Base-by-base conservation (phyloP, 2,888 invertebrate genomes). In the Acrocyrtus sp. region DNA sequence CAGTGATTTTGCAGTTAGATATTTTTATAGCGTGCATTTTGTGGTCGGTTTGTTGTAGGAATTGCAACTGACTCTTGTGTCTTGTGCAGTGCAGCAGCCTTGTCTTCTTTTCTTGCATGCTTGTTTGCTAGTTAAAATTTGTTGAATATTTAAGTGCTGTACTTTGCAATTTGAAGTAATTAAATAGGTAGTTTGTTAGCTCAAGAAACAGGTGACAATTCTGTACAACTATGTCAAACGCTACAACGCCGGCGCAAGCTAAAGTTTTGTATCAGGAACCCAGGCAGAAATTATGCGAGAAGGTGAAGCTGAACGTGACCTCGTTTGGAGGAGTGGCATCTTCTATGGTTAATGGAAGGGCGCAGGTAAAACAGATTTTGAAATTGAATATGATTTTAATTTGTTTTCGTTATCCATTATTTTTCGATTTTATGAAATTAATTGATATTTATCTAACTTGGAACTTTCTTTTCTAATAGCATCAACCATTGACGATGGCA, bases 241-340 rank as follows among this genome's bases (percentile, higher is more conserved):
- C 74, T 2, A 68, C 75, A 10, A 76, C 74, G 1, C 75, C 75
- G 0, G 65, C 68, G 0, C 73, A 79, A 60, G 80, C 80, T 3
- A 76, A 77, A 47, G 45, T 51, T 17, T 60, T 80, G n/a, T 80
- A 79, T 48, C 73, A 75, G 56, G 80, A 80, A 43, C 78, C 79
- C 5, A 79, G 72, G 47, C 63, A 68, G 34, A 80, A 80, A 45
- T 45, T 80, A 15, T 75, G 77, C 45, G 80, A 80, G 43, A 77
- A 78, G 39, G 74, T 80, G 19, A 58, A 72, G 17, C 45, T 74
- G 8, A 78, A 79, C 62, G 73, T 80, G 1, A 67, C 74, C 17
- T 70, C 75, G 10, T 78, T 80, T 75, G 79, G 78, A 21, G 65
- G 54, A 10, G 68, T 80, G 22, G 79, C 78, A 1, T 29, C 58